Evolutionary conservation across 1,140 invertebrate genomes (phyloP).

Genomic region (Rhynchophorus ferrugineus): DNA sequence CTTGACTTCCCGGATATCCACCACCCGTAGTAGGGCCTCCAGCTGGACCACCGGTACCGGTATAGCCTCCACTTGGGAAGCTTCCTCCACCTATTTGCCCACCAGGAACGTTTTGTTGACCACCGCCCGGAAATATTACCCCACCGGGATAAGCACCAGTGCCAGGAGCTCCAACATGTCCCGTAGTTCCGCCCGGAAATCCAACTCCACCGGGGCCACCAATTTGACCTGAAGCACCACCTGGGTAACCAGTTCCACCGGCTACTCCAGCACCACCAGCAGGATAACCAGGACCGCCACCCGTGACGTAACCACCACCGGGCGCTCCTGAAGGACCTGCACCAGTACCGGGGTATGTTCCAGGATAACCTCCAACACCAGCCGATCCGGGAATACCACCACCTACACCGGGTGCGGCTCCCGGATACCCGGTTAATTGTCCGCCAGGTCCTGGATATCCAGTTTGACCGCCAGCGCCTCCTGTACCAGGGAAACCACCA

Average conservation of each 20-base stretch:
- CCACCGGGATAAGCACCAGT: background rate
- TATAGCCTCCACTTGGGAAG: too few relatives aligned
- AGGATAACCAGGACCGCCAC: conserved; percentile 2
- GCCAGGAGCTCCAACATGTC: background rate
- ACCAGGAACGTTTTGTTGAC: background rate
- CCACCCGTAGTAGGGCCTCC: too few relatives aligned
- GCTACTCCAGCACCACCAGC: background rate
- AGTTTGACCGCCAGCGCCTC: background rate
- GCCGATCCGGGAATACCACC: background rate
- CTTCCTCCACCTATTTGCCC: background rate
- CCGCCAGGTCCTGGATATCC: background rate
- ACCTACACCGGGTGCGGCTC: background rate
- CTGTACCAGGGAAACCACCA: background rate
- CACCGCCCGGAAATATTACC: too few relatives aligned
- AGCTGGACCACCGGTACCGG: too few relatives aligned
- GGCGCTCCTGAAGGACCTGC: background rate
- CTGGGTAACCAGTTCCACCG: background rate
- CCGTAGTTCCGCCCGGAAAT: background rate
- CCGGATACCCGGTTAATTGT: background rate
- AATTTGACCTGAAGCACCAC: background rate
- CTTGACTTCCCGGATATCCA: background rate
- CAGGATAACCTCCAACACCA: background rate
- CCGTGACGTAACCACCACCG: background rate
- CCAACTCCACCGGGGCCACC: background rate
- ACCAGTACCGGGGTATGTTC: background rate